Percentiles rank a stretch among this genome's conserved stretches.
These are phyloP conservation scores for Slavum lentiscoides DNA, from an alignment of 2,888 invertebrate genomes.

Conservation along the genomic window DNA sequence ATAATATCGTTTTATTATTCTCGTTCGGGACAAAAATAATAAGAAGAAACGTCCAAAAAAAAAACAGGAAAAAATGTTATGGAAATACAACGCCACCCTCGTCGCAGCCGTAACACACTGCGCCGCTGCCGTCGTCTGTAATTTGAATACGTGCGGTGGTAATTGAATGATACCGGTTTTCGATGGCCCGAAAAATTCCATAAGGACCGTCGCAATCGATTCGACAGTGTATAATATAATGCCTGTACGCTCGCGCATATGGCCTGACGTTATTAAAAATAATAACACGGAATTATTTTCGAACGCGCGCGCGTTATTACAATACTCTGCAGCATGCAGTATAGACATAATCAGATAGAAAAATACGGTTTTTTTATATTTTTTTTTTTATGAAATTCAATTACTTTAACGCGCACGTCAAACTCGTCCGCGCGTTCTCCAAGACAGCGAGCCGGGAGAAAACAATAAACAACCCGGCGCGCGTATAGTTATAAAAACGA, in stretches of 20 bases:
- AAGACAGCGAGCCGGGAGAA: neutral
- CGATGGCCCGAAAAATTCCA: neutral
- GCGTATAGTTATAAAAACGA: too few relatives aligned
- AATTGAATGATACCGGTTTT: conserved; percentile 47
- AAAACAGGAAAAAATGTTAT: neutral
- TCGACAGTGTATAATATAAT: too few relatives aligned
- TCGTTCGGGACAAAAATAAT: too few relatives aligned
- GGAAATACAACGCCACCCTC: conserved; percentile 3
- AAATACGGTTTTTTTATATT: neutral
- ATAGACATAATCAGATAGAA: neutral
- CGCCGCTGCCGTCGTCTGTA: neutral
- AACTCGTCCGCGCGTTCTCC: neutral
- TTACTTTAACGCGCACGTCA: neutral
- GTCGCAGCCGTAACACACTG: neutral
- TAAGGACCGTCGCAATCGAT: neutral
- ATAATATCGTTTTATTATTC: neutral
- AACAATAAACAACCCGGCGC: too few relatives aligned
- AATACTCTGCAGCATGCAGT: too few relatives aligned
- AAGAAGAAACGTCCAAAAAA: neutral
- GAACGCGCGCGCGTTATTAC: neutral
- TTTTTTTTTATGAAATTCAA: conserved; percentile 3
- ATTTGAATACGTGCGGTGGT: conserved; percentile 28
- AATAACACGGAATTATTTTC: conserved; percentile 34
- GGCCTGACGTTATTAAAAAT: conserved; percentile 22
- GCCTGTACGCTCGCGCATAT: neutral